phyloP scores from a whole-genome alignment of 35 echinoderm and acorn worm species.

The Heliocidaris erythrogramma region DNA sequence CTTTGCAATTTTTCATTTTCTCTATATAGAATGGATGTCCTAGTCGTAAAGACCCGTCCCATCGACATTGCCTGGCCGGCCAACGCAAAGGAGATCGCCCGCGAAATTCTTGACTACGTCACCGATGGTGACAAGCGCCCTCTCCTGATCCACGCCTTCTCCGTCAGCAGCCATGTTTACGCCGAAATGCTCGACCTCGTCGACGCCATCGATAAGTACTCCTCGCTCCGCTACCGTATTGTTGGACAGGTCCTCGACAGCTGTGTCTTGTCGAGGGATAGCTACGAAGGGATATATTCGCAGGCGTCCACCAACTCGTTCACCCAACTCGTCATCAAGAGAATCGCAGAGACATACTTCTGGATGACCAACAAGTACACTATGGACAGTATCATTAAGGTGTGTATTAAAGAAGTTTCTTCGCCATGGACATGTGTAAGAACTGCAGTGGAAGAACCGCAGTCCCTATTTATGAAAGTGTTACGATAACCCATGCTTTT shows the following conservation, averaged over 20 bases:
- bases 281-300: slow-evolving; percentile 55
- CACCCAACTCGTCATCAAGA: slow-evolving; percentile 51
- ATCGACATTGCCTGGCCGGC: slow-evolving; percentile 60
- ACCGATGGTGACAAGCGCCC: slow-evolving; percentile 18
- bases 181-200: slow-evolving; percentile 59
- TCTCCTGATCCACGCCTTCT: slow-evolving; percentile 58
- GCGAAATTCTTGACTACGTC: slow-evolving; percentile 55
- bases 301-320: slow-evolving; percentile 50
- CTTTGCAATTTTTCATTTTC: background rate
- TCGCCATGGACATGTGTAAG: background rate
- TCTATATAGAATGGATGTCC: slow-evolving; percentile 45
- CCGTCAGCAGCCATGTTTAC: slow-evolving; percentile 61
- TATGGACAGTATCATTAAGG: slow-evolving; percentile 46
- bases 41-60: slow-evolving; percentile 53
- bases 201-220: slow-evolving; percentile 29
- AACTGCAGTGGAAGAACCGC: no score
- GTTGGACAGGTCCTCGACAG: slow-evolving; percentile 62
- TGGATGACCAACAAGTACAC: slow-evolving; percentile 69
- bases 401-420: background rate
- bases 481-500: no score
- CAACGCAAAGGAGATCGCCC: slow-evolving; percentile 46
- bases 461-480: no score
- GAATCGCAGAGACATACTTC: slow-evolving; percentile 49
- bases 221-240: slow-evolving; percentile 39
- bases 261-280: slow-evolving; percentile 46